These are phyloP conservation scores for Myotis findleyi DNA, from an alignment of 2,797 vertebrate genomes.

Conservation along the genomic window DNA sequence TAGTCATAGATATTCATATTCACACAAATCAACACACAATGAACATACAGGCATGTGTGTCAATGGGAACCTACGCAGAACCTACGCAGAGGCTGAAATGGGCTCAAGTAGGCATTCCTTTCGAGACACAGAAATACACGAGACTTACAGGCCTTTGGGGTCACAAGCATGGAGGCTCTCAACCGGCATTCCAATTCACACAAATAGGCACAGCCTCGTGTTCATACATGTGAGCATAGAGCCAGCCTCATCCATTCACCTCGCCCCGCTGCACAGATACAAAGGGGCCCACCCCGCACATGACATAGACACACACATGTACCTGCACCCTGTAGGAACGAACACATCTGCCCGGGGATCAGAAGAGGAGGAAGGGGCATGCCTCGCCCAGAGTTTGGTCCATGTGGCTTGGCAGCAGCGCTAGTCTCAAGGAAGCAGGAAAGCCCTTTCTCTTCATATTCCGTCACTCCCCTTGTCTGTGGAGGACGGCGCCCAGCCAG, in stretches of 20 bases:
- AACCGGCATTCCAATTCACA: neutral
- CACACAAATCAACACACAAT: neutral
- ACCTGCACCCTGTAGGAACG: neutral
- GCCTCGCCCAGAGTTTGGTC: neutral
- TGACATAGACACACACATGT: neutral
- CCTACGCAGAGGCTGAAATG: neutral
- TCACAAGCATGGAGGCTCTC: neutral
- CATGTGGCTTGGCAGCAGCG: neutral
- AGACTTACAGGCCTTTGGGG: neutral
- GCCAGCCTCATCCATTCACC: neutral
- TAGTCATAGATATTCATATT: neutral
- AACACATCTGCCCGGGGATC: neutral
- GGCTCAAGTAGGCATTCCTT: neutral
- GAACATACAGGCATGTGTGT: neutral
- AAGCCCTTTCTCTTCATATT: slow-evolving; percentile 10
- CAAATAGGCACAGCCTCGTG: neutral
- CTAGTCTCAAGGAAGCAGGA: neutral
- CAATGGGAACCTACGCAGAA: neutral
- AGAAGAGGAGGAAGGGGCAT: neutral
- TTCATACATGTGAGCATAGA: neutral
- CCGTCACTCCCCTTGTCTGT: slow-evolving; percentile 8
- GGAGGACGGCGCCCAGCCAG: slow-evolving; percentile 48
- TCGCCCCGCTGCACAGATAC: neutral
- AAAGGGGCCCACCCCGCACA: neutral
- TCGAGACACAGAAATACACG: neutral